Evolutionary conservation across 2,888 invertebrate genomes (phyloP).

Genomic region (Folsomia candida): DNA sequence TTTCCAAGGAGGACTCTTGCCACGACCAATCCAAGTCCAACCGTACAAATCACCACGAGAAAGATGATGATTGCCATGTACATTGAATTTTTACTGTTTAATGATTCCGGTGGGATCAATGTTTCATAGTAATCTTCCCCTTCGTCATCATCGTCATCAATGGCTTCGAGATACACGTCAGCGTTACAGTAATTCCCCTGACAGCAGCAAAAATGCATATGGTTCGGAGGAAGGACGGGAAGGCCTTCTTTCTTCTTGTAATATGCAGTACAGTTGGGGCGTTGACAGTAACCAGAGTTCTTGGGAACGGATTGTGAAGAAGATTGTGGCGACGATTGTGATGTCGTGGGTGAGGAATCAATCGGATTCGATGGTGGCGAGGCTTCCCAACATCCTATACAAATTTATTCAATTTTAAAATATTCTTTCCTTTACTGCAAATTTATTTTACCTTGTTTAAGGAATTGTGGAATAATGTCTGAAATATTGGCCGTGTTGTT

Average conservation of each 20-base stretch:
- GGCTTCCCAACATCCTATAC: constrained; percentile 58
- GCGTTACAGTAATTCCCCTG: constrained; percentile 74
- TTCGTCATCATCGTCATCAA: constrained; percentile 53
- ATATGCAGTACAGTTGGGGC: constrained; percentile 42
- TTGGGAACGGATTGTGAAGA: neutral
- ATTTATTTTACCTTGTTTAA: constrained; percentile 73
- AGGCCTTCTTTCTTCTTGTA: constrained; percentile 59
- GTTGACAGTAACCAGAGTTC: neutral
- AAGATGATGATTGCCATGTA: neutral
- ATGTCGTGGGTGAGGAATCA: neutral
- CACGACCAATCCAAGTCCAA: neutral
- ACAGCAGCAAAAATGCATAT: constrained; percentile 77
- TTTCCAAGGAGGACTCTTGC: neutral
- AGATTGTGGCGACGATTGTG: neutral
- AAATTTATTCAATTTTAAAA: no score
- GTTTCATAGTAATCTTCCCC: constrained; percentile 18
- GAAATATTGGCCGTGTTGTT: constrained; percentile 35
- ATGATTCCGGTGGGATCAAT: neutral
- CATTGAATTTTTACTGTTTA: neutral
- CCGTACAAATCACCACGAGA: neutral
- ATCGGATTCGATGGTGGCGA: constrained; percentile 54
- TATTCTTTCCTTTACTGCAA: no score
- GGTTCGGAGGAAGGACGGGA: constrained; percentile 53
- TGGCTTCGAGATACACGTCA: constrained; percentile 61
- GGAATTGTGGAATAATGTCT: constrained; percentile 55